Evolutionary conservation across 2,113 vertebrate genomes (phyloP).

Genomic region (Stomatorhinus ivindoensis): DNA sequence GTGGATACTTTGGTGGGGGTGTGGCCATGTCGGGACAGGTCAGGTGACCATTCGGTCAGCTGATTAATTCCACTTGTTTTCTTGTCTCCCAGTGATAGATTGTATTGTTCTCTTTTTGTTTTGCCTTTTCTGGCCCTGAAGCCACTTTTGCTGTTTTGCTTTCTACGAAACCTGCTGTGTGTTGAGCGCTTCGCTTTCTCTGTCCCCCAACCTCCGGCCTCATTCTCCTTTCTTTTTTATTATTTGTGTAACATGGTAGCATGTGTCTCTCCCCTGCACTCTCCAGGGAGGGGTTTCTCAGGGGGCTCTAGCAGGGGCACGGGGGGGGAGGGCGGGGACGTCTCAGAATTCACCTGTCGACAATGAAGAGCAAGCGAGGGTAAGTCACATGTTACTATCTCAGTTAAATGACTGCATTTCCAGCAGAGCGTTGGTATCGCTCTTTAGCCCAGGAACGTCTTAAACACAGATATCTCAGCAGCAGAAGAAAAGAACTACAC

Average conservation of each 20-base stretch:
- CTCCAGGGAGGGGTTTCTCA: background rate
- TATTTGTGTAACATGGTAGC: background rate
- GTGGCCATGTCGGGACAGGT: background rate
- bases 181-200: background rate
- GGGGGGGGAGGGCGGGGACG: background rate
- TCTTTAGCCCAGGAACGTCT: background rate
- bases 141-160: background rate
- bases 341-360: background rate
- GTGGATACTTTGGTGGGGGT: background rate
- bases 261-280: background rate
- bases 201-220: background rate
- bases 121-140: background rate
- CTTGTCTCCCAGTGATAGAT: background rate
- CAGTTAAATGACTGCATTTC: background rate
- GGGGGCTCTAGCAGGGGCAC: background rate
- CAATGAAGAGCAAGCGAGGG: background rate
- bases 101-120: background rate
- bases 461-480: background rate
- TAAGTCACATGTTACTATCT: background rate
- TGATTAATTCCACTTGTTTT: background rate
- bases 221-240: background rate
- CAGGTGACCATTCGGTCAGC: background rate
- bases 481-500: background rate
- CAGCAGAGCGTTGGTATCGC: background rate
- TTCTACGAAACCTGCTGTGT: background rate